phyloP scores from a whole-genome alignment of 2,797 vertebrate species.

The Moxostoma hubbsi region DNA sequence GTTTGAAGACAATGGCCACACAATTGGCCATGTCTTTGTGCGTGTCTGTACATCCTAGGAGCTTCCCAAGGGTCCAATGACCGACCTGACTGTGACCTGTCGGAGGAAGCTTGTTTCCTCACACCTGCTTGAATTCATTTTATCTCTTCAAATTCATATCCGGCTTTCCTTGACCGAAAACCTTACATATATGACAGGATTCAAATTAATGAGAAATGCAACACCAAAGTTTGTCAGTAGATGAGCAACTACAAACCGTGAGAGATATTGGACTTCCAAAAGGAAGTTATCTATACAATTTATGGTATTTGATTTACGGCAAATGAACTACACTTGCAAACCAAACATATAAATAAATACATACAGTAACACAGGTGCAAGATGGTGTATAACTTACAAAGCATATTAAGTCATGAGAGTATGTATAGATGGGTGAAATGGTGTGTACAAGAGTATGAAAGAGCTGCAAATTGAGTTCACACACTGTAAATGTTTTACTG shows the following conservation, averaged over 20 bases:
- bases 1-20: slow-evolving; percentile 70
- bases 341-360: not conserved
- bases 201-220: not conserved
- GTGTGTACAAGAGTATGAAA: too few species aligned
- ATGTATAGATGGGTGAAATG: too few species aligned
- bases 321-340: not conserved
- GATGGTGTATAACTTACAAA: too few species aligned
- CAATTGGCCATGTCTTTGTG: slow-evolving; percentile 67
- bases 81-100: not conserved
- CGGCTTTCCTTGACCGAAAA: not conserved
- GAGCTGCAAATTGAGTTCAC: too few species aligned
- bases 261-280: slow-evolving; percentile 1
- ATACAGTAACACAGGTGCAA: too few species aligned
- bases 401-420: too few species aligned
- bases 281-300: not conserved
- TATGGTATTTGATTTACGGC: slow-evolving; percentile 3
- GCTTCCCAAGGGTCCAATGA: slow-evolving; percentile 1
- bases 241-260: not conserved
- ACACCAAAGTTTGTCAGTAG: not conserved
- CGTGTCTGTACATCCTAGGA: slow-evolving; percentile 59
- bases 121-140: slow-evolving; percentile 14
- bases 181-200: not conserved
- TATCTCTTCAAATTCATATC: slow-evolving; percentile 14
- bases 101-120: slow-evolving; percentile 14
- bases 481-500: too few species aligned